These are phyloP conservation scores for Xiphophorus hellerii DNA, from an alignment of 2,113 vertebrate genomes.

Conservation along the genomic window DNA sequence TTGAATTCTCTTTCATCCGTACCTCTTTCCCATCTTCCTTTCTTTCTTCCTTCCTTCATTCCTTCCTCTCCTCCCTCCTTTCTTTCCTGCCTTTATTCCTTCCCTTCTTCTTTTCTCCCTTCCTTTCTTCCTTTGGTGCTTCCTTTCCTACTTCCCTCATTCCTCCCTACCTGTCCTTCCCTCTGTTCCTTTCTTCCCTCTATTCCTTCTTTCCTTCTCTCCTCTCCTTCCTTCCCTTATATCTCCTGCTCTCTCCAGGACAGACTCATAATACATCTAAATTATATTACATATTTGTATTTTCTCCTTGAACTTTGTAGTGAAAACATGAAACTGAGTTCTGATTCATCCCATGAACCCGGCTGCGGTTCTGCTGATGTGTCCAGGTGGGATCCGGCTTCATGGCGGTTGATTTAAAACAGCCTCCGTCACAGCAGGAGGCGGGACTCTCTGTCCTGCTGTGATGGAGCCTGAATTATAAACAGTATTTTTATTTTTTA, in stretches of 20 bases:
- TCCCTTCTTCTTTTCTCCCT: too few relatives aligned
- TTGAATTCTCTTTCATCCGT: too few relatives aligned
- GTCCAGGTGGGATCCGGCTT: constrained; percentile 8
- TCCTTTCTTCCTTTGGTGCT: too few relatives aligned
- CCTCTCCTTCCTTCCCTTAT: background rate
- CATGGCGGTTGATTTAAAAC: constrained; percentile 38
- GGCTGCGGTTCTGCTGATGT: background rate
- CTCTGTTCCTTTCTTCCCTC: too few relatives aligned
- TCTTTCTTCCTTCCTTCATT: too few relatives aligned
- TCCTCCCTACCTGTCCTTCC: too few relatives aligned
- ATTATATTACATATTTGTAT: background rate
- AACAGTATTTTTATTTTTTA: constrained; percentile 48
- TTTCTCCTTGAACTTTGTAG: background rate
- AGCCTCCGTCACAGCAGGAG: constrained; percentile 48
- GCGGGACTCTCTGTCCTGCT: constrained; percentile 39
- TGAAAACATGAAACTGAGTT: background rate
- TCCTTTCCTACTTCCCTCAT: too few relatives aligned
- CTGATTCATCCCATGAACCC: background rate
- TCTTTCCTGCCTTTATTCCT: too few relatives aligned
- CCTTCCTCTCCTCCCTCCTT: too few relatives aligned
- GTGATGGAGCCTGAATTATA: constrained; percentile 56
- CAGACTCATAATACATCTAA: background rate
- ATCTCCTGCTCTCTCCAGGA: background rate
- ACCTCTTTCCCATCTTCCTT: too few relatives aligned
- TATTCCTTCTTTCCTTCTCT: too few relatives aligned